A percentile compares a stretch with the other conserved stretches of the same genome.
Evolutionary conservation across 2,888 invertebrate genomes (phyloP).

Genomic region (Harpalus rubripes): DNA sequence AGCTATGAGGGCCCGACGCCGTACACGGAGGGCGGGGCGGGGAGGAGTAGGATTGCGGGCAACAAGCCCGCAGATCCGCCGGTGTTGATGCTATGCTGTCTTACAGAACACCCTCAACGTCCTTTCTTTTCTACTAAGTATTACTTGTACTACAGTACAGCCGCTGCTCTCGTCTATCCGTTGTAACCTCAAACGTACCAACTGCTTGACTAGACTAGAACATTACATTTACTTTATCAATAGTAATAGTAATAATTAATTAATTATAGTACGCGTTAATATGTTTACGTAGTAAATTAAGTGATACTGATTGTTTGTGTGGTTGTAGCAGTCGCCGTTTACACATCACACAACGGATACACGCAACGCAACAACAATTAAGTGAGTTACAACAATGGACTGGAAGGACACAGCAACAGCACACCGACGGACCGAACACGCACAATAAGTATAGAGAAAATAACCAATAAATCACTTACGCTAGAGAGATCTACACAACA

Average conservation of each 20-base stretch:
- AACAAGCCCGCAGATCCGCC: constrained; percentile 25
- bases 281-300: constrained; percentile 27
- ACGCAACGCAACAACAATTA: constrained; percentile 17
- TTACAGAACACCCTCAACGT: background rate
- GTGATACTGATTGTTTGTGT: constrained; percentile 47
- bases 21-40: constrained; percentile 71
- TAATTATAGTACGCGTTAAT: constrained; percentile 18
- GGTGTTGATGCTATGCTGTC: constrained; percentile 6
- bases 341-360: constrained; percentile 6
- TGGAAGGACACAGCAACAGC: constrained; percentile 1
- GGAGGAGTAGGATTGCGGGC: constrained; percentile 56
- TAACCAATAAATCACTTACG: constrained; percentile 73
- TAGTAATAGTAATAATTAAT: background rate
- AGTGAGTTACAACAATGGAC: constrained; percentile 29
- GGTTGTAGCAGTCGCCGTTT: constrained; percentile 25
- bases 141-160: too few species aligned
- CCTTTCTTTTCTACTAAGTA: background rate
- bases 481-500: constrained; percentile 78
- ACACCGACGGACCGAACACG: constrained; percentile 59
- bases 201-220: constrained; percentile 49
- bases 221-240: constrained; percentile 37
- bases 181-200: constrained; percentile 3
- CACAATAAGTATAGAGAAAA: constrained; percentile 65
- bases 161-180: constrained; percentile 8
- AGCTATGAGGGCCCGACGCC: constrained; percentile 76